Conservation (phyloP, 2,888 invertebrate genomes). For the Spodoptera picta region DNA sequence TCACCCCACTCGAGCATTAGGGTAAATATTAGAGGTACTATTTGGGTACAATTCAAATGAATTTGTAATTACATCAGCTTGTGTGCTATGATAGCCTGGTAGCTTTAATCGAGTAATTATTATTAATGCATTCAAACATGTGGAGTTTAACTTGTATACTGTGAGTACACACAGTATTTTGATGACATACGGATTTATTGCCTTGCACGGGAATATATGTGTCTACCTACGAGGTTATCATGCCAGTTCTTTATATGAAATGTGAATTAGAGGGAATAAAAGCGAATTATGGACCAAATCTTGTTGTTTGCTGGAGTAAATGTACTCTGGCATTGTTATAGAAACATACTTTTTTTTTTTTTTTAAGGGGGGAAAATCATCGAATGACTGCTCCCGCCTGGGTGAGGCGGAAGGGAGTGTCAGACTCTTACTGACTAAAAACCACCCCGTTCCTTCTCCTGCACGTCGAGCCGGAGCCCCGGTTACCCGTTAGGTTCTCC, state of each 20-base stretch:
- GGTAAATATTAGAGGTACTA: conserved; percentile 32
- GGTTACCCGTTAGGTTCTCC: too few species aligned
- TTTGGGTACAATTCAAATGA: conserved; percentile 43
- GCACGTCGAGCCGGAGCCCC: too few species aligned
- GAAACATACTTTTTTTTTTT: too few species aligned
- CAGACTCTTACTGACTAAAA: too few species aligned
- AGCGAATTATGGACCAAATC: too few species aligned
- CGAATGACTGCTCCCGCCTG: too few species aligned
- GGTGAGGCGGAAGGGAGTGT: too few species aligned
- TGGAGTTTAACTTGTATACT: conserved; percentile 30
- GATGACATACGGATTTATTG: conserved; percentile 5
- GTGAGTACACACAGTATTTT: conserved; percentile 11
- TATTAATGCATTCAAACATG: conserved; percentile 44
- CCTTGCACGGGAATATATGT: neutral
- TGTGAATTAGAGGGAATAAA: neutral
- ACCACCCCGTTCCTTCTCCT: too few species aligned
- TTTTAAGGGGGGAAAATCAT: too few species aligned
- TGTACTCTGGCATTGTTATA: too few species aligned
- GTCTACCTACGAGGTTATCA: too few species aligned
- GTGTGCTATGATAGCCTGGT: conserved; percentile 39
- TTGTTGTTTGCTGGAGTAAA: too few species aligned
- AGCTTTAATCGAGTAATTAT: conserved; percentile 39
- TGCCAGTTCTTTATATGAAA: neutral
- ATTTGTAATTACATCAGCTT: conserved; percentile 43
- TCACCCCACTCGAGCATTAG: conserved; percentile 14